Evolutionary conservation across 37 sponge, comb jelly and placozoan species (phyloP), one percentile per base, ranked within the genome.

Genomic region (Tethya wilhelma): DNA sequence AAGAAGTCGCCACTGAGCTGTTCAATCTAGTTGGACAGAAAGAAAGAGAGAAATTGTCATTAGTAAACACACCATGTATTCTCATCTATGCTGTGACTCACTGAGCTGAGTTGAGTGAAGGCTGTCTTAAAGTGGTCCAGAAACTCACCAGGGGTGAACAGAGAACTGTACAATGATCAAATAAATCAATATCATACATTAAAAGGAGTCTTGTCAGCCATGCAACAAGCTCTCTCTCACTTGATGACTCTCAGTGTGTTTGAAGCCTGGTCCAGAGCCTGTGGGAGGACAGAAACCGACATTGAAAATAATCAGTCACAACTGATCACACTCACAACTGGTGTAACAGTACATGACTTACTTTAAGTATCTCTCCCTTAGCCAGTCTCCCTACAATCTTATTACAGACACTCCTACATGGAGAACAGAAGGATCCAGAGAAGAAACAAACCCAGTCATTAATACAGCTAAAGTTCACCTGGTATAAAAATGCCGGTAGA

Each of bases 121-220:
- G 87, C 87, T 1, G 44, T 44, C 39, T 75, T 85, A 37, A 90
- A 86, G 37, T 70, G 71, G 5, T 81, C 67, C 67, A 90, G 46
- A 38, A 86, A 85, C 60, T 85, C 87, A 30, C 83, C 87, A 44
- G 91, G 91, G 57, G 91, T 85, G 65, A 77, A 90, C 26, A 90
- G 40, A 22, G 87, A 58, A 71, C 91, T 90, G 58, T 38, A 12
- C 55, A 30, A 38, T 60, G 29, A 28, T 4, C 40, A 3, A 17
- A 64, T 34, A 56, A 37, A 2, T 17, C 2, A 74, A 2, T 55
- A 38, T 60, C 45, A 28, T 4, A 41, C 7, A 17, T 44, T 34
- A 56, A 37, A 2, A 12, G 22, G 32, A 7, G 5, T 30, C 11
- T 34, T 2, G 38, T n/a, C 11, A 65, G 6, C 20, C 28, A 14